Evolutionary conservation across 2,888 invertebrate genomes (phyloP).

Genomic region (Drosophila leonis): DNA sequence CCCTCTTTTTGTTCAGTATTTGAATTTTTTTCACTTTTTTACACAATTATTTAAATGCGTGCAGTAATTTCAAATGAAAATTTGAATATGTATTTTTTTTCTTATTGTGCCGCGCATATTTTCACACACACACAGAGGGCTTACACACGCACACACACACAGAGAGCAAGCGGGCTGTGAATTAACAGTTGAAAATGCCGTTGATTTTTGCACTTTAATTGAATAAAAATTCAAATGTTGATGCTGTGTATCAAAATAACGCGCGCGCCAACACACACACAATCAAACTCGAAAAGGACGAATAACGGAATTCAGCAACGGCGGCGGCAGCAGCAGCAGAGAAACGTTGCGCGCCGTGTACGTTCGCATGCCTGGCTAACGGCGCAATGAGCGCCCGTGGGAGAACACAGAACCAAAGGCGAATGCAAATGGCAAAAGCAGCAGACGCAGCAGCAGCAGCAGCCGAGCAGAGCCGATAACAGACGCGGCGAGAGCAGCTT

Average conservation of each 20-base stretch:
- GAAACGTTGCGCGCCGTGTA: slow-evolving; percentile 60
- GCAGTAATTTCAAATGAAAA: slow-evolving; percentile 74
- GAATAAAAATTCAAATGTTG: slow-evolving; percentile 79
- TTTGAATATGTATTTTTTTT: slow-evolving; percentile 72
- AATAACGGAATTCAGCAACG: slow-evolving; percentile 2
- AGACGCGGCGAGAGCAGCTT: slow-evolving; percentile 39
- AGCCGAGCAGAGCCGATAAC: slow-evolving; percentile 55
- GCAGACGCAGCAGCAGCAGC: slow-evolving; percentile 28
- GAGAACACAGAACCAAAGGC: slow-evolving; percentile 54
- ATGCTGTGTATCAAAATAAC: slow-evolving; percentile 47
- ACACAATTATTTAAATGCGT: slow-evolving; percentile 77
- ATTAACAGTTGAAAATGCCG: slow-evolving; percentile 54
- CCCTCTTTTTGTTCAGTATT: slow-evolving; percentile 16
- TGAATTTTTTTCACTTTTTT: slow-evolving; percentile 46
- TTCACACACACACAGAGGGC: slow-evolving; percentile 25
- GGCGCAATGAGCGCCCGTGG: slow-evolving; percentile 75
- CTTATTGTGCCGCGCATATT: slow-evolving; percentile 62
- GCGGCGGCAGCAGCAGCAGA: slow-evolving; percentile 15
- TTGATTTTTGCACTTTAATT: slow-evolving; percentile 72
- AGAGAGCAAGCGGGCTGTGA: not conserved
- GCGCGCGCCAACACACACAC: slow-evolving; percentile 39
- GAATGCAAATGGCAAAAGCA: slow-evolving; percentile 48
- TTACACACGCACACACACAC: slow-evolving; percentile 14
- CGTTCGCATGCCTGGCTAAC: slow-evolving; percentile 70
- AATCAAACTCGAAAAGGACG: slow-evolving; percentile 32